Conservation (phyloP, 2,888 invertebrate species). For the Melikaiella ostensackeni region DNA sequence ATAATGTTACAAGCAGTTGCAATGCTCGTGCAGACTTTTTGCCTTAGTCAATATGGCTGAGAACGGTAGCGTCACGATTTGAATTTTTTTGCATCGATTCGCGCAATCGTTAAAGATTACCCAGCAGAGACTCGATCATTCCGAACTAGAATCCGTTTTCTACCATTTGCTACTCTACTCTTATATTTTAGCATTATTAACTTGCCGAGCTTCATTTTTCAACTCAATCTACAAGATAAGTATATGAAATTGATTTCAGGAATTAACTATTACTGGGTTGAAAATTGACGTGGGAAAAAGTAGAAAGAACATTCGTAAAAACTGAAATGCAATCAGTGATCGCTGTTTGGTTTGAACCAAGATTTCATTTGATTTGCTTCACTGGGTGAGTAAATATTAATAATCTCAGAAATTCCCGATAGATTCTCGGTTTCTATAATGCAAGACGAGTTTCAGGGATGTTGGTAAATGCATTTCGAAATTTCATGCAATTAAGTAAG, state of each 20-base stretch:
- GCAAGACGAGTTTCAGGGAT: neutral
- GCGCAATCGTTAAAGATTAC: conserved; percentile 15
- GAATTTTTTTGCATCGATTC: conserved; percentile 20
- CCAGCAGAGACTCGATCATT: conserved; percentile 9
- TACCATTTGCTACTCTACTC: neutral
- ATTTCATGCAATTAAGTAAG: neutral
- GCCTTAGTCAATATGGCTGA: conserved; percentile 3
- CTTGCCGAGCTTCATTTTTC: conserved; percentile 12
- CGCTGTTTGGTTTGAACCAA: neutral
- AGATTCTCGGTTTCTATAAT: neutral
- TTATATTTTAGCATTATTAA: neutral
- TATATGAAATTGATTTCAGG: conserved; percentile 11
- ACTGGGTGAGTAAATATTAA: neutral
- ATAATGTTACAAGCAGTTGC: conserved; percentile 19
- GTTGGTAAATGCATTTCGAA: neutral
- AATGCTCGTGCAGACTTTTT: conserved; percentile 16
- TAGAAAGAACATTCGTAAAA: neutral
- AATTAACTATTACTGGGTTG: neutral
- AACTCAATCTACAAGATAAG: conserved; percentile 10
- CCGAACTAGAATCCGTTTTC: neutral
- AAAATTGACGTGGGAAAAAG: neutral
- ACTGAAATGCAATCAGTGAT: neutral
- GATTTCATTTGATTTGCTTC: conserved; percentile 6
- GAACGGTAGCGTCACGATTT: conserved; percentile 30
- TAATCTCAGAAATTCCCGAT: neutral